Evolutionary conservation across 1,140 invertebrate genomes (phyloP).

Genomic region (Bombus soroeensis): DNA sequence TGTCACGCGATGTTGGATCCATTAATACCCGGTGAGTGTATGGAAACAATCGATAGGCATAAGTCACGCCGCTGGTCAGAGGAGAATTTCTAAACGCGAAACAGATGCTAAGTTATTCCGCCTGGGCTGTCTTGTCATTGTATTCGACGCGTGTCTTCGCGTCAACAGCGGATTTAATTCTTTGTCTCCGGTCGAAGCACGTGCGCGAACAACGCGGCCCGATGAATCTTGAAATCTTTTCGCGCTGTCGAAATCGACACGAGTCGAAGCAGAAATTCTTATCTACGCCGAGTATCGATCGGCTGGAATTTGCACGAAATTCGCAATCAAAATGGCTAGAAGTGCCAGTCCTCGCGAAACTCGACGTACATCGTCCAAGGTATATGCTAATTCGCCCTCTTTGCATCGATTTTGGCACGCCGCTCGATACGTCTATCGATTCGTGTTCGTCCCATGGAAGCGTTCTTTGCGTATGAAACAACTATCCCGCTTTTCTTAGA

Average conservation of each 20-base stretch:
- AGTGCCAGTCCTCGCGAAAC: constrained; percentile 9
- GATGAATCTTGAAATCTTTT: background rate
- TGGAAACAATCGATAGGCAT: constrained; percentile 28
- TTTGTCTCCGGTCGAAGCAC: constrained; percentile 39
- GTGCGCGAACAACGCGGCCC: constrained; percentile 16
- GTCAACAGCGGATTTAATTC: constrained; percentile 45
- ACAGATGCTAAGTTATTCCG: constrained; percentile 53
- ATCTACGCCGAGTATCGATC: background rate
- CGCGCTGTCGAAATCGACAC: constrained; percentile 7
- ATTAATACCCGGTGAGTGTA: constrained; percentile 22
- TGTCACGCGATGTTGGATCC: background rate
- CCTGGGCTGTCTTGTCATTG: constrained; percentile 7
- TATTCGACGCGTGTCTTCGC: constrained; percentile 59
- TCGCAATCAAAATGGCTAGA: background rate
- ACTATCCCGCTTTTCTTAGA: background rate
- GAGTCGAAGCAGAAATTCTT: background rate
- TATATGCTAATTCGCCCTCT: constrained; percentile 46
- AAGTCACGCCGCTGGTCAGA: constrained; percentile 20
- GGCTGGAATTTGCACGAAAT: constrained; percentile 29
- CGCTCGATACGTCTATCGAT: constrained; percentile 34
- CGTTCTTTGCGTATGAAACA: background rate
- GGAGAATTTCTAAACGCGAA: constrained; percentile 43
- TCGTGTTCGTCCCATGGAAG: background rate
- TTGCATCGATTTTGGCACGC: constrained; percentile 41
- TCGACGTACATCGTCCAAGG: background rate